Evolutionary conservation across 2,797 vertebrate species (phyloP), one percentile per base, ranked within the genome.

Genomic region (Neosilurus hyrtlii): DNA sequence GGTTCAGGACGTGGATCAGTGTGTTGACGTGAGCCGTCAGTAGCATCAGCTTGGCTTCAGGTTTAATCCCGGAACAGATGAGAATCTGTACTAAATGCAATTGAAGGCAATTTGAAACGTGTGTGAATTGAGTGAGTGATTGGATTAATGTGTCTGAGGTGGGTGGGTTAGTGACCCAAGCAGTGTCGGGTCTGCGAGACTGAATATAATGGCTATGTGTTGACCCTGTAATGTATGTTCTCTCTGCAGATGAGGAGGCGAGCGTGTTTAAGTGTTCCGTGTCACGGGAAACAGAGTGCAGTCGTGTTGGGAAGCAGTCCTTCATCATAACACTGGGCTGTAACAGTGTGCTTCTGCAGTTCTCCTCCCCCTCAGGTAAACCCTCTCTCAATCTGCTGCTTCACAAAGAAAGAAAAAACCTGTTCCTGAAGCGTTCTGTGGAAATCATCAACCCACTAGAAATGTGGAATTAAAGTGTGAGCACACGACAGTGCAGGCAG

Each of bases 281-380:
- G 90, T 96, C 95, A 66, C 91, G 94, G 15, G 97, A 99, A 75
- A 99, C 97, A 0, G 97, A 99, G 92, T 99, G 97, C 92, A 98
- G 96, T 90, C 96, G 97, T 0, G 97, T 99, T 86, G 97, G 97
- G 84, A 98, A 98, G 85, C 97, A 99, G 93, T 97, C 97, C 24
- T 99, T 99, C 93, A 98, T 99, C 92, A 93, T 98, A 92, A 98
- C 97, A 0, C 92, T 98, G 91, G 97, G 97, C 85, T 97, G 96
- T 89, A 98, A 96, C 92, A 99, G 97, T 0, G 97, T 99, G 86
- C 95, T 99, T 82, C 92, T 99, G 87, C 97, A 99, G 90, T 99
- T 99, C 63, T 95, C 97, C 82, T 96, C 97, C 5, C 96, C 96
- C 30, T 94, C 91, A 84, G 97, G 97, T 98, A 91, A 79, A 79